Evolutionary conservation across 2,888 invertebrate genomes (phyloP).

Genomic region (Chorisops tibialis): DNA sequence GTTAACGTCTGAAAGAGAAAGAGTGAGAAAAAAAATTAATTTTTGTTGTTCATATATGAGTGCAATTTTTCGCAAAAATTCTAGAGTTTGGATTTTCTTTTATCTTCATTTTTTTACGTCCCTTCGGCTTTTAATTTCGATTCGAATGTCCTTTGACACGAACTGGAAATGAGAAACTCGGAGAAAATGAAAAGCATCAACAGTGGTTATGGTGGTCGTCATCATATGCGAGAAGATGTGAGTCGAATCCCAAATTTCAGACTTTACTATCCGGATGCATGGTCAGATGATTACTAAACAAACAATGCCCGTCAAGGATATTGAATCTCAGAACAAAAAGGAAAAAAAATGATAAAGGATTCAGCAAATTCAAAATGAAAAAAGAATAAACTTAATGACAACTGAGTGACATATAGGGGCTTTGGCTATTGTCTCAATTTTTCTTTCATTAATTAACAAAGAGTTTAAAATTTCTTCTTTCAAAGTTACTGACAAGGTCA

Average conservation of each 20-base stretch:
- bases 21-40: neutral
- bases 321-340: constrained; percentile 4
- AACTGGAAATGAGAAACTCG: neutral
- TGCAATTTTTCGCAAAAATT: neutral
- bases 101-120: neutral
- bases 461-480: too few relatives aligned
- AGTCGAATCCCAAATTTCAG: constrained; percentile 14
- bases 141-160: neutral
- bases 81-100: neutral
- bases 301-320: constrained; percentile 21
- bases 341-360: neutral
- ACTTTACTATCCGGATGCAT: neutral
- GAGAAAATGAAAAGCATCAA: constrained; percentile 2
- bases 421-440: constrained; percentile 8
- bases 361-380: neutral
- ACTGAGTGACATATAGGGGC: constrained; percentile 5
- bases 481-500: too few relatives aligned
- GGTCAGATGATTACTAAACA: constrained; percentile 13
- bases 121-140: neutral
- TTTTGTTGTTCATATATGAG: neutral
- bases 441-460: neutral
- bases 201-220: neutral
- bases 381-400: constrained; percentile 1
- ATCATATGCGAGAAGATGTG: neutral
- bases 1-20: constrained; percentile 60